Conservation (phyloP, 2,888 invertebrate genomes). For the Mythimna impura region DNA sequence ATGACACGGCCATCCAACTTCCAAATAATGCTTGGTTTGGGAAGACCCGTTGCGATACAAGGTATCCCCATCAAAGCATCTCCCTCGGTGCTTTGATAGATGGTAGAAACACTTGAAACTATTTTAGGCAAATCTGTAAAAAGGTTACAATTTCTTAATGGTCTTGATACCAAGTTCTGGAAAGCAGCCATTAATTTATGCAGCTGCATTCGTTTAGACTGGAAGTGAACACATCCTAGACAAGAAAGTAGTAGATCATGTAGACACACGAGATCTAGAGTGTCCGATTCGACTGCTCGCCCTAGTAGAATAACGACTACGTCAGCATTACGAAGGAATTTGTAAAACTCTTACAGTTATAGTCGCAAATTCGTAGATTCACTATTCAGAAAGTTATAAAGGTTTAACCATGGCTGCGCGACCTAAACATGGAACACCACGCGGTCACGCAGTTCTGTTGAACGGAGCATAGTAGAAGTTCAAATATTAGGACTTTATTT, state of each 20-base stretch:
- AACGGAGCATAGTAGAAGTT: no score
- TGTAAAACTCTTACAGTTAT: no score
- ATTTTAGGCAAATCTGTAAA: constrained; percentile 34
- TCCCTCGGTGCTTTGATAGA: constrained; percentile 35
- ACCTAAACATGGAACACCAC: no score
- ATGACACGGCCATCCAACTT: constrained; percentile 7
- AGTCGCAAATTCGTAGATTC: no score
- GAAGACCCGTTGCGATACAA: constrained; percentile 36
- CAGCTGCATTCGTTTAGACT: background rate
- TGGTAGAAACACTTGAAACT: background rate
- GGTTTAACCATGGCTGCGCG: no score
- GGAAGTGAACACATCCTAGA: background rate
- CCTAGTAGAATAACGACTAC: no score
- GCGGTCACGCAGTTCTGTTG: no score
- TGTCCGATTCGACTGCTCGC: no score
- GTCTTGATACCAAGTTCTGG: background rate
- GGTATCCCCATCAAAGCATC: constrained; percentile 35
- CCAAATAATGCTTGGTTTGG: constrained; percentile 45
- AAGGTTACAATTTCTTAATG: background rate
- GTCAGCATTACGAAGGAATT: no score
- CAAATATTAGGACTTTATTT: no score
- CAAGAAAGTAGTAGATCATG: background rate
- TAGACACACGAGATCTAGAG: no score
- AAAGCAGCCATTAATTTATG: background rate
- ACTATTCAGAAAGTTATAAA: no score